Base-by-base conservation (phyloP, 2,797 vertebrate species). In the Squalus acanthias region DNA sequence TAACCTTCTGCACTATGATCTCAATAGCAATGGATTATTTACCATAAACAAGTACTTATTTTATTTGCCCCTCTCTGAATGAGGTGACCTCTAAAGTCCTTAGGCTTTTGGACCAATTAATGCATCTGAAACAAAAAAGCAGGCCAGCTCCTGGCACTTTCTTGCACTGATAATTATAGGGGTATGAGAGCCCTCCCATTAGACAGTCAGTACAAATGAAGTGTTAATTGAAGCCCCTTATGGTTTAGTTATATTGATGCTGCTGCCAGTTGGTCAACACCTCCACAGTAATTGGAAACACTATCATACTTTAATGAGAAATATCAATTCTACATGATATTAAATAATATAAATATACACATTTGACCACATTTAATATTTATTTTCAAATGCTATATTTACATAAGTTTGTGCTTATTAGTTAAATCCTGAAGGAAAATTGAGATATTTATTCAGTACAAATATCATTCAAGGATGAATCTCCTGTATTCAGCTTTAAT, bases 281-380 rank as follows among this genome's bases (percentile, higher is more conserved):
- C 69, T 95, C 94, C 94, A 60, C 70, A 33, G 13, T 57, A 95
- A 74, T 95, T 95, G 69, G 69, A 72, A 95, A 53, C 69, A 57
- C 46, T 72, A 57, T n/a, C 72, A 76, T 76, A 76, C 29, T n/a
- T 76, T 26, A 60, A 22, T 24, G 22, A 50, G 8, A 39, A 69
- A 46, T 46, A 17, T 20, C 91, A 93, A 74, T 74, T 72, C 46
- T 72, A 39, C 39, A 95, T 2, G 26, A 69, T 72, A 70, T 74
- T 70, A 50, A 95, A 29, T 60, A 92, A 65, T 60, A 87, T 60
- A 63, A 91, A 65, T 57, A 70, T 70, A 2, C 33, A 10, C 65
- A 46, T 67, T 95, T 70, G 24, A 26, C 69, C n/a, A 67, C n/a
- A 69, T 60, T 95, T 33, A 76, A 76, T 33, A 57, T 29, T 74